These are phyloP conservation scores for Melanerpes formicivorus DNA, from an alignment of 2,113 vertebrate genomes.

Conservation along the genomic window DNA sequence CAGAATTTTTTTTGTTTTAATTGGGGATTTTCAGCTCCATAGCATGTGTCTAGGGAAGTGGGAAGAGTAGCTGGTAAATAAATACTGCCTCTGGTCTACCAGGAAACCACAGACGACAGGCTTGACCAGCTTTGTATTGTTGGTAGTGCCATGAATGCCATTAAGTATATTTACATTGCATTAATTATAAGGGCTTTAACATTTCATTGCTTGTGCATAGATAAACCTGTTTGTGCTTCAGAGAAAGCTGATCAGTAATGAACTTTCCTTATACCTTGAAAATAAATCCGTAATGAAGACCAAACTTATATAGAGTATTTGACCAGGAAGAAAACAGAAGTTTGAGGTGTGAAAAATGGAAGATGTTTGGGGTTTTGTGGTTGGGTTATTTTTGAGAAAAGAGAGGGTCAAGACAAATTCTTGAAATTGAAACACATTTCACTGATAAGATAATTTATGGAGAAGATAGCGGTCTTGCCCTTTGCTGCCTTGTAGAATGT, in stretches of 20 bases:
- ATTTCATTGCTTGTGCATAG: background rate
- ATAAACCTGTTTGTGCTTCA: background rate
- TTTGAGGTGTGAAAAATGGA: background rate
- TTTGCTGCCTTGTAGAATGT: background rate
- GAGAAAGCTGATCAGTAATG: background rate
- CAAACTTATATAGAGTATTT: background rate
- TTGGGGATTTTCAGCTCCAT: background rate
- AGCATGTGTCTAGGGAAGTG: background rate
- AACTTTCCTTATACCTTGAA: background rate
- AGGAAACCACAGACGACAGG: background rate
- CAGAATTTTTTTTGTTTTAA: background rate
- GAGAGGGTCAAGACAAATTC: background rate
- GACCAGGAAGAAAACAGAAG: background rate
- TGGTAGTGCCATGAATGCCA: background rate
- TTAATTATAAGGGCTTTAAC: background rate
- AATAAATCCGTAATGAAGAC: background rate
- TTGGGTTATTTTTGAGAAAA: background rate
- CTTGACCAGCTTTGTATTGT: background rate
- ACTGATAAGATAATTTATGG: background rate
- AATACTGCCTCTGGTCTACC: background rate
- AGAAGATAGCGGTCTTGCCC: background rate
- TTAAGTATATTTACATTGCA: background rate
- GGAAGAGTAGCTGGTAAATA: background rate
- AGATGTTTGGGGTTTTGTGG: background rate
- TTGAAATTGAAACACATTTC: background rate